Evolutionary conservation across 2,113 vertebrate genomes (phyloP), one percentile per base, ranked within the genome.

Genomic region (Lanius collurio): DNA sequence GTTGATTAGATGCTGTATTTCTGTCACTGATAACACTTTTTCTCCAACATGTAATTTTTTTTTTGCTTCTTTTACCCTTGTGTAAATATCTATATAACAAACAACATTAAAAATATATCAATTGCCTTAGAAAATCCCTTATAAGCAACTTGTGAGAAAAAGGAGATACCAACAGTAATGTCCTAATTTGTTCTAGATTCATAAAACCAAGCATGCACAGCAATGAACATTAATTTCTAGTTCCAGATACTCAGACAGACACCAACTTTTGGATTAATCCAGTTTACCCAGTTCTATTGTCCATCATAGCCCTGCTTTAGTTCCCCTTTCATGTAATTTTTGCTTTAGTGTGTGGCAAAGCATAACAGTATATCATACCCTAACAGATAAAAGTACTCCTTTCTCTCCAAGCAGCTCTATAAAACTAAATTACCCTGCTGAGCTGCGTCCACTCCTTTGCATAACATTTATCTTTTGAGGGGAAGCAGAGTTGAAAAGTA

Each of bases 391-490:
- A 93, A 92, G 9, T 21, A 63, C 55, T 76, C 26, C n/a, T 95
- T 95, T 85, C 53, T 93, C 44, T 94, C 55, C 52, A 94, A 94
- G 63, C 42, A 89, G 73, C 15, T 64, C 75, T 35, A 89, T 95
- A 83, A 92, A 97, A 94, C 47, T 47, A 87, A 93, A 92, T 94
- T 67, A 94, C 21, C 44, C 42, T 95, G 50, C 42, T 59, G 64
- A 95, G 39, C 56, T 95, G 33, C 88, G 60, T 82, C 91, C 78
- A 81, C 18, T 83, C 39, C 44, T 94, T 94, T 81, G 81, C 42
- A 87, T 87, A 89, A 60, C 26, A 87, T 93, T 95, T 91, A 55
- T 17, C 73, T 86, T 26, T n/a, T 67, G 69, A 73, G 37, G 47
- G 47, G 71, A 92, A 93, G 89, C n/a, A 94, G 33, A 55, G 27